Percentiles rank a stretch among this genome's conserved stretches.
phyloP scores from a whole-genome alignment of 2,113 vertebrate species.

The Dipodomys stephensi region DNA sequence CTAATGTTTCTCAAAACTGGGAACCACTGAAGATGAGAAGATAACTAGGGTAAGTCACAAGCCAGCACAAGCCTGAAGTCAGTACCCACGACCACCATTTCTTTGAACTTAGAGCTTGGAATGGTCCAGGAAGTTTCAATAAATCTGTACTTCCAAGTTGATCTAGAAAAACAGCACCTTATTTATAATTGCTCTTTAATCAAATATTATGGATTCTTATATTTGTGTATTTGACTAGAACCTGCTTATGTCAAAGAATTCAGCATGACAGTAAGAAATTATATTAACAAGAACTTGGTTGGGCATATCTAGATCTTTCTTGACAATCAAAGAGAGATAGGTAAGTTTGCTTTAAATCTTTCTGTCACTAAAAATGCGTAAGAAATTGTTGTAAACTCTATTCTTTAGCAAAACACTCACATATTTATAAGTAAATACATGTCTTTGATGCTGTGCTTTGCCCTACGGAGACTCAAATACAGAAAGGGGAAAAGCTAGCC shows the following conservation, averaged over 20 bases:
- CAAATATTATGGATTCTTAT: not conserved
- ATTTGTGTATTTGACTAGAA: not conserved
- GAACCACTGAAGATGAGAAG: not conserved
- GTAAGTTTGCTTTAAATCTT: not conserved
- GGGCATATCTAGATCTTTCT: not conserved
- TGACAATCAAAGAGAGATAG: not conserved
- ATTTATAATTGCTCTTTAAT: not conserved
- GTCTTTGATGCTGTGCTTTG: not conserved
- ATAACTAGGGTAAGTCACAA: not conserved
- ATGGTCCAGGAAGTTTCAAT: not conserved
- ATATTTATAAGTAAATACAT: conserved; percentile 54
- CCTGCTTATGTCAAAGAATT: not conserved
- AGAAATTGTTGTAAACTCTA: conserved; percentile 48
- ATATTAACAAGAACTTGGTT: not conserved
- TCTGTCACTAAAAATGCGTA: conserved; percentile 11
- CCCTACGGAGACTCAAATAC: conserved; percentile 44
- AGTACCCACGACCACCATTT: not conserved
- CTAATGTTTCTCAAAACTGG: accelerated
- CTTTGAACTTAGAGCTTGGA: not conserved
- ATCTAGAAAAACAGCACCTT: not conserved
- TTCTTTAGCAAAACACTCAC: conserved; percentile 12
- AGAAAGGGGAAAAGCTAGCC: conserved; percentile 23
- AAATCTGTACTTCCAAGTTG: not conserved
- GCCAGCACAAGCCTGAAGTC: not conserved
- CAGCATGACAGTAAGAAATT: conserved; percentile 26